Conservation (phyloP, 2,797 vertebrate genomes). For the Acipenser ruthenus region DNA sequence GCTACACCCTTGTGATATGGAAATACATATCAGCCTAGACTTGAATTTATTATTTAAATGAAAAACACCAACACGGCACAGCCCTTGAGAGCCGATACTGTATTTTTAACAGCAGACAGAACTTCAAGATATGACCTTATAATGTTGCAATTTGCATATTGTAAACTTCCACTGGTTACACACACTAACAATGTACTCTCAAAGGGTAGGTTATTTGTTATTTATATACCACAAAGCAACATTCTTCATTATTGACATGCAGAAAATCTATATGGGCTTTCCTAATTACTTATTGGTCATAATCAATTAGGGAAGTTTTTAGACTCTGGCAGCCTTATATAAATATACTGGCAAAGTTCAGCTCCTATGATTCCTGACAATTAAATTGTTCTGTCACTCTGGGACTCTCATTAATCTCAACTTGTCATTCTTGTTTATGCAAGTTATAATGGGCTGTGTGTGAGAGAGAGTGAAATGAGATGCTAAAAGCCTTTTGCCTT, state of each 20-base stretch:
- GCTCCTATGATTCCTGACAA: conserved; percentile 85
- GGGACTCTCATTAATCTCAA: conserved; percentile 95
- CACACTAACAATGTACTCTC: neutral
- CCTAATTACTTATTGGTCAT: conserved; percentile 85
- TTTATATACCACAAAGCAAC: conserved; percentile 27
- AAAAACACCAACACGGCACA: too few species aligned
- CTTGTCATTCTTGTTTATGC: conserved; percentile 97
- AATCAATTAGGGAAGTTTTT: conserved; percentile 87
- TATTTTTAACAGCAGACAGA: too few species aligned
- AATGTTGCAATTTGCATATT: too few species aligned
- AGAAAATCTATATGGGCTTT: conserved; percentile 32
- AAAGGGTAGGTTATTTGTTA: conserved; percentile 48
- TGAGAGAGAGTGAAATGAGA: conserved; percentile 62
- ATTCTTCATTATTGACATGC: conserved; percentile 11
- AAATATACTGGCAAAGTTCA: conserved; percentile 87
- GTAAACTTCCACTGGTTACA: too few species aligned
- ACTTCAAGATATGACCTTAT: too few species aligned
- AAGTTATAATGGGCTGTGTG: conserved; percentile 71
- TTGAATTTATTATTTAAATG: too few species aligned
- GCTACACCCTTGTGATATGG: too few species aligned
- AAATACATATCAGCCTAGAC: too few species aligned
- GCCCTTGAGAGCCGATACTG: too few species aligned
- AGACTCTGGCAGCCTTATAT: conserved; percentile 72
- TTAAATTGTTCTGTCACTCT: conserved; percentile 91
- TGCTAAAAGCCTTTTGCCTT: conserved; percentile 53